A percentile compares a stretch with the other conserved stretches of the same genome.
These are phyloP conservation scores for Thecocarcelia acutangulata DNA, from an alignment of 2,888 invertebrate genomes.

Conservation along the genomic window DNA sequence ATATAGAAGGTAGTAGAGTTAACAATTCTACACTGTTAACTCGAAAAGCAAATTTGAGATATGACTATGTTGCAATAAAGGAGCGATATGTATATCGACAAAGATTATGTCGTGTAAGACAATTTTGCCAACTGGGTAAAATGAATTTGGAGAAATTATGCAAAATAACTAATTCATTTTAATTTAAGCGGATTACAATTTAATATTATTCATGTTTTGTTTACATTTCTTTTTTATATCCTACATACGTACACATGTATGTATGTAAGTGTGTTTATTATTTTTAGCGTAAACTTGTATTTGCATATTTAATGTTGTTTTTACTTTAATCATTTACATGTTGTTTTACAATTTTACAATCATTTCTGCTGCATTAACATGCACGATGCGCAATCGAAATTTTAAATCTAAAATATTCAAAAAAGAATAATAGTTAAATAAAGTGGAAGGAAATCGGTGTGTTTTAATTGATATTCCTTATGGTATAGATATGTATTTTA, in stretches of 20 bases:
- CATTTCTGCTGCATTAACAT: slow-evolving; percentile 59
- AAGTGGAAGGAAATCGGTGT: slow-evolving; percentile 4
- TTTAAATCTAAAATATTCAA: slow-evolving; percentile 34
- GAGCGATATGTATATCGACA: no score
- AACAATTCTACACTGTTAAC: no score
- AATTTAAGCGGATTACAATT: slow-evolving; percentile 80
- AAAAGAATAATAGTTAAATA: slow-evolving; percentile 8
- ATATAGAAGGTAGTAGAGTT: no score
- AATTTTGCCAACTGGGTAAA: no score
- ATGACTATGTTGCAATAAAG: no score
- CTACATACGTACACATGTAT: no score
- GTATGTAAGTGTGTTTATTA: no score
- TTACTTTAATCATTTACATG: slow-evolving; percentile 71
- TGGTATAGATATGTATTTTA: no score
- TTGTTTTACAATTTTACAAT: slow-evolving; percentile 69
- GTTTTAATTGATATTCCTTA: slow-evolving; percentile 1
- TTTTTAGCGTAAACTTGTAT: slow-evolving; percentile 28
- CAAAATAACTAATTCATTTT: slow-evolving; percentile 79
- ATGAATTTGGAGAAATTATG: slow-evolving; percentile 75
- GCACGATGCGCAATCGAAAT: slow-evolving; percentile 37
- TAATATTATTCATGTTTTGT: slow-evolving; percentile 70
- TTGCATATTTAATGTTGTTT: slow-evolving; percentile 70
- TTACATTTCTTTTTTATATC: slow-evolving; percentile 33
- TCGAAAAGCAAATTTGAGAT: no score
- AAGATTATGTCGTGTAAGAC: no score